Evolutionary conservation across 2,797 vertebrate genomes (phyloP).

Genomic region (Tympanoctomys barrerae): DNA sequence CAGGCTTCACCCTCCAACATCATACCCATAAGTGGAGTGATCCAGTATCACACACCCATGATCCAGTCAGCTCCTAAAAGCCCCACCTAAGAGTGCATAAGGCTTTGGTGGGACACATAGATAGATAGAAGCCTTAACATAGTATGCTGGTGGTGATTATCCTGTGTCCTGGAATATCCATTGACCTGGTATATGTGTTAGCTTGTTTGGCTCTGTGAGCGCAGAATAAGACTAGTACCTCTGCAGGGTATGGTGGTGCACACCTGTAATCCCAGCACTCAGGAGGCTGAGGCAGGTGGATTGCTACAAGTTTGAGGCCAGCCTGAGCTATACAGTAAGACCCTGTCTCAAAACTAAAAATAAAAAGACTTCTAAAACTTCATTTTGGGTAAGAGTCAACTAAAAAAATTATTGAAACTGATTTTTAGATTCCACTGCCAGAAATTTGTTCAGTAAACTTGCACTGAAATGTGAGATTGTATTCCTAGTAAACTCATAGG

Average conservation of each 20-base stretch:
- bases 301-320: not conserved
- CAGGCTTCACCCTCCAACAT: not conserved
- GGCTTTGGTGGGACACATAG: not conserved
- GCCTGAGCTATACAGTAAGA: not conserved
- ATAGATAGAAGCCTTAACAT: not conserved
- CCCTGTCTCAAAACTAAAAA: not conserved
- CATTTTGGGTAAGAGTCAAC: not conserved
- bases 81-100: not conserved
- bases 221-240: not conserved
- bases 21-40: not conserved
- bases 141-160: not conserved
- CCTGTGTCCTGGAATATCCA: not conserved
- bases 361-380: not conserved
- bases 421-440: not conserved
- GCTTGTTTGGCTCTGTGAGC: slow-evolving; percentile 41
- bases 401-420: slow-evolving; percentile 40
- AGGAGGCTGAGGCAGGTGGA: not conserved
- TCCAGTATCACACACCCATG: not conserved
- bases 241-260: not conserved
- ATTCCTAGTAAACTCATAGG: not conserved
- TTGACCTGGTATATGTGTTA: not conserved
- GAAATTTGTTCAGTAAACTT: slow-evolving; percentile 35
- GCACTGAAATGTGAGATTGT: not conserved
- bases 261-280: not conserved
- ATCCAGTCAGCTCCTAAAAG: not conserved